These are phyloP conservation scores for Plebejus anna DNA, from an alignment of 2,888 invertebrate genomes.

Conservation along the genomic window DNA sequence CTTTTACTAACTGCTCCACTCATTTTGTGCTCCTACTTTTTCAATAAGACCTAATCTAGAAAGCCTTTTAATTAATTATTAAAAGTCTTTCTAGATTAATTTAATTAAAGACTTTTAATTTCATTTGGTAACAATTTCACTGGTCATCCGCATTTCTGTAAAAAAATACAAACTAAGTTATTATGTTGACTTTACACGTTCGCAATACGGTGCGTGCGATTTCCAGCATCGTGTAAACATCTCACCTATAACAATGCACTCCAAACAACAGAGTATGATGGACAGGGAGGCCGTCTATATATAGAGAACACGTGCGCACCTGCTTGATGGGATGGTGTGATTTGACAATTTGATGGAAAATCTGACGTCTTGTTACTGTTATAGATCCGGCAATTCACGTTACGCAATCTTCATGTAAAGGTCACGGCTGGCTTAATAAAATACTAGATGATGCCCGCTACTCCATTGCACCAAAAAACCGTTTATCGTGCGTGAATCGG, in stretches of 20 bases:
- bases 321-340: slow-evolving; percentile 24
- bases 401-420: not conserved
- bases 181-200: not conserved
- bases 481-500: too few relatives aligned
- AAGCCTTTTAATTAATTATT: too few relatives aligned
- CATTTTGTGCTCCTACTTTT: not conserved
- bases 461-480: not conserved
- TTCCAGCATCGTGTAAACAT: not conserved
- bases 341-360: slow-evolving; percentile 29
- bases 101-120: not conserved
- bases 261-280: slow-evolving; percentile 47
- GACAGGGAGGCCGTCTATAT: slow-evolving; percentile 61
- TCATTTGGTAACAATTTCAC: not conserved
- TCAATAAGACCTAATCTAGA: not conserved
- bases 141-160: too few relatives aligned
- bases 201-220: not conserved
- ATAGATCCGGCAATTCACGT: not conserved
- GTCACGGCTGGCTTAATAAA: not conserved
- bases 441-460: not conserved
- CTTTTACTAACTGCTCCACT: not conserved
- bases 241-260: slow-evolving; percentile 2
- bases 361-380: slow-evolving; percentile 20
- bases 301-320: slow-evolving; percentile 66
- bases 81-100: too few relatives aligned
- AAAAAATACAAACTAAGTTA: not conserved